Evolutionary conservation across 2,888 invertebrate species (phyloP).

Genomic region (Agonopterix subpropinquella): DNA sequence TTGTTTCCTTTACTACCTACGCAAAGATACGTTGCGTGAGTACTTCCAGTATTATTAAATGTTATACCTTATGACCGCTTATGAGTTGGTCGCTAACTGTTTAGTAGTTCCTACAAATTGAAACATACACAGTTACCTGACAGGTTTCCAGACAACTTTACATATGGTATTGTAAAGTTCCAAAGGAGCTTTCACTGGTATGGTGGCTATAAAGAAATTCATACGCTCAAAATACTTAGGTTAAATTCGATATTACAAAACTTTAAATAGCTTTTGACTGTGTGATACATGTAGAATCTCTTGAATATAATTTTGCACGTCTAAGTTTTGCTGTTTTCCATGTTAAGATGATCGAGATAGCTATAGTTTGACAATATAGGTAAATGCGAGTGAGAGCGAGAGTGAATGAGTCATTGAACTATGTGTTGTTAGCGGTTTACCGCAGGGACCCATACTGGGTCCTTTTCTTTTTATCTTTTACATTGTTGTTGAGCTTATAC

Average conservation of each 20-base stretch:
- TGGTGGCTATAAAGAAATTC: too few species aligned
- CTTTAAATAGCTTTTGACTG: conserved; percentile 18
- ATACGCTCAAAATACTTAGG: too few species aligned
- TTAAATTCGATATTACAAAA: neutral
- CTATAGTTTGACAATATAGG: conserved; percentile 4
- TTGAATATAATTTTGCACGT: conserved; percentile 5
- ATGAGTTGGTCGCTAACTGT: too few species aligned
- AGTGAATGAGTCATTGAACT: conserved; percentile 44
- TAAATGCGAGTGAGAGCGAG: conserved; percentile 28
- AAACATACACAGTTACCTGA: too few species aligned
- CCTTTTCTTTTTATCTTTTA: conserved; percentile 9
- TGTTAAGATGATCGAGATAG: conserved; percentile 3
- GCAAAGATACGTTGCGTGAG: conserved; percentile 5
- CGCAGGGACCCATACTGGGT: conserved; percentile 36
- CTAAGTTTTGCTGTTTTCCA: neutral
- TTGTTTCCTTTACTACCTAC: conserved; percentile 25
- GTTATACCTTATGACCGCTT: too few species aligned
- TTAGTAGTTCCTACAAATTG: too few species aligned
- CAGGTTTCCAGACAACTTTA: too few species aligned
- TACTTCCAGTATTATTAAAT: too few species aligned
- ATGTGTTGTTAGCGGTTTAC: conserved; percentile 42
- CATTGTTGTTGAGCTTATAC: conserved; percentile 26
- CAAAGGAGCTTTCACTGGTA: too few species aligned
- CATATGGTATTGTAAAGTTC: too few species aligned
- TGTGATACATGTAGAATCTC: neutral